Evolutionary conservation across 2,797 vertebrate genomes (phyloP), one percentile per base, ranked within the genome.

Genomic region (Amazona ochrocephala): DNA sequence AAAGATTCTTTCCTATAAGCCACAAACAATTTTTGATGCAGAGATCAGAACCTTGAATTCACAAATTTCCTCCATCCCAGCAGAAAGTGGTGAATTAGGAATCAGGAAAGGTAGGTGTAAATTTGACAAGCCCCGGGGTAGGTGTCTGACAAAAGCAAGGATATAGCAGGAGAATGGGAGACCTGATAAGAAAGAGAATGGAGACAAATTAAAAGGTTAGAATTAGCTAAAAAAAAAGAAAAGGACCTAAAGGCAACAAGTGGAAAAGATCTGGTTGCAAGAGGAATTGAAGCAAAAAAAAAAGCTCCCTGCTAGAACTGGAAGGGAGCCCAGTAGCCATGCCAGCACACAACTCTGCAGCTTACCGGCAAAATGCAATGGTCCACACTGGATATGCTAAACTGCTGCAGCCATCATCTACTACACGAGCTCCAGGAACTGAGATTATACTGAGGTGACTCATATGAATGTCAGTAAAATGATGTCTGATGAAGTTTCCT

Each of bases 61-160:
- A n/a, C 19, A 3, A 1, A 7, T 66, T 91, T 79, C 9, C 10
- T 78, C 7, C 54, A 7, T 71, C 24, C 8, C 3, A 12, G 10
- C 0, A 3, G 47, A 29, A 74, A 77, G 10, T 15, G 23, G 39
- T 86, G 32, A 8, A 23, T 89, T 51, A 67, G 26, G 21, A 87
- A 27, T 41, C 62, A 58, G 26, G 32, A 80, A 50, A 72, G 5
- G 2, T 34, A 45, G 21, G 29, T 67, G 17, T 53, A 50, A n/a
- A 41, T 85, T 48, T 65, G 67, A 23, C 50, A 29, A 41, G 11
- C 21, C 6, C 5, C 73, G 44, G 12, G 30, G 19, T 37, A 41
- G 41, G 24, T n/a, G 8, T n/a, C 54, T 76, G 67, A n/a, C 0
- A 0, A 75, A 29, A 85, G 4, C 0, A 1, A 79, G 22, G 27